Evolutionary conservation across 2,888 invertebrate species (phyloP), one percentile per base, ranked within the genome.

Genomic region (Eupithecia subfuscata): DNA sequence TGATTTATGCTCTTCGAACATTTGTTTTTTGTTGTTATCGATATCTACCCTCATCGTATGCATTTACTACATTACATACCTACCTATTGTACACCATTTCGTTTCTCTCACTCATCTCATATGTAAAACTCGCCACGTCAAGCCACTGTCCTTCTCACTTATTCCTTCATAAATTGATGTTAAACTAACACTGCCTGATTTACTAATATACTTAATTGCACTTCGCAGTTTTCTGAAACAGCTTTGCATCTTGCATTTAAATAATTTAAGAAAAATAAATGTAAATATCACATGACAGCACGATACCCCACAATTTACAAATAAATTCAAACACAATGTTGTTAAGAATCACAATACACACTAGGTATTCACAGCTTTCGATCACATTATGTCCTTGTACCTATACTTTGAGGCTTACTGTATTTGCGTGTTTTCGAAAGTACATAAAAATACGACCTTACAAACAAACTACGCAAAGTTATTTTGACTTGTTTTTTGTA

Each of bases 1-100:
- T 89, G 86, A 89, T 87, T 91, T 90, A 91, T 89, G 89, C 89
- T 89, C 89, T 87, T 90, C 91, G 86, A 86, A 85, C 86, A 88
- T 89, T 86, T 83, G 80, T 84, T 77, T 83, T 85, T 79, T 82
- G 83, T 79, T 84, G 80, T 82, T 83, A 83, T 84, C 74, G 40
- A 48, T 60, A 80, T 84, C 81, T 81, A 82, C 82, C 79, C 69
- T 83, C 82, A 83, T 83, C 81, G 78, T 81, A 76, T 79, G 76
- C 73, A 69, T 78, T 70, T 14, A 45, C 69, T 52, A 65, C 30
- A 34, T 64, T 64, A 64, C 14, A 30, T 34, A 64, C 16, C 7
- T 30, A 60, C 60, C n/a, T 30, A 56, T 4, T 11, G 30, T 64
- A 9, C 64, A 64, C 2, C 11, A 64, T 34, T 63, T 16, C 12